These are phyloP conservation scores for Pachyrhynchus sulphureomaculatus DNA, from an alignment of 1,140 invertebrate species.

Conservation along the genomic window DNA sequence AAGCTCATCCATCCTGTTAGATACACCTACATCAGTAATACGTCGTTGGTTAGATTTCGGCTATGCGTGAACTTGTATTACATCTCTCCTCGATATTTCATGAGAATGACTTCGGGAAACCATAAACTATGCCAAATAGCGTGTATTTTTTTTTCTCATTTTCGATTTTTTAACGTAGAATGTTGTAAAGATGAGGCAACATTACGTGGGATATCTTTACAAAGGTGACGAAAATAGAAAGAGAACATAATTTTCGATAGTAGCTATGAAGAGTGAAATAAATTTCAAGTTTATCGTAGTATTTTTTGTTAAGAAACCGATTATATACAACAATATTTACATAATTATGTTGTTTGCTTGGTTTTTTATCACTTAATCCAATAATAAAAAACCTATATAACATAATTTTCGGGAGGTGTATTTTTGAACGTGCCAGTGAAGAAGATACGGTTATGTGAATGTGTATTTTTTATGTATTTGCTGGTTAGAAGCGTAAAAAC, in stretches of 20 bases:
- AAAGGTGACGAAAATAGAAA: conserved; percentile 19
- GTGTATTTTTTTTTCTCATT: background rate
- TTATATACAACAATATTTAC: conserved; percentile 12
- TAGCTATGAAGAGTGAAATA: conserved; percentile 6
- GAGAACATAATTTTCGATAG: conserved; percentile 13
- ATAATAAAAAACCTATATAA: conserved; percentile 12
- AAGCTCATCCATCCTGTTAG: conserved; percentile 7
- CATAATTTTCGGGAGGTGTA: background rate
- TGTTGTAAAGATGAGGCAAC: background rate
- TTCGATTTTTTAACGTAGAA: background rate
- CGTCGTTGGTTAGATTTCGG: background rate
- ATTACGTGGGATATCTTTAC: conserved; percentile 11
- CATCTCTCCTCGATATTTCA: background rate
- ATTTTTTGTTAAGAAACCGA: conserved; percentile 8
- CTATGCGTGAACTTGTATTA: background rate
- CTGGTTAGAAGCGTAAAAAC: no score
- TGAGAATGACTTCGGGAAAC: conserved; percentile 7
- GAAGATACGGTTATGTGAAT: no score
- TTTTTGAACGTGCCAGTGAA: no score
- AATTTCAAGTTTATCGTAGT: conserved; percentile 1
- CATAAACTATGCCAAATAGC: conserved; percentile 18
- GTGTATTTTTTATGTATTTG: no score
- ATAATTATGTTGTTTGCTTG: conserved; percentile 14
- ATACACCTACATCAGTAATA: conserved; percentile 6
- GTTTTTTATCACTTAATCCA: conserved; percentile 14